Base-by-base conservation (phyloP, 2,113 vertebrate genomes). In the Egretta garzetta region DNA sequence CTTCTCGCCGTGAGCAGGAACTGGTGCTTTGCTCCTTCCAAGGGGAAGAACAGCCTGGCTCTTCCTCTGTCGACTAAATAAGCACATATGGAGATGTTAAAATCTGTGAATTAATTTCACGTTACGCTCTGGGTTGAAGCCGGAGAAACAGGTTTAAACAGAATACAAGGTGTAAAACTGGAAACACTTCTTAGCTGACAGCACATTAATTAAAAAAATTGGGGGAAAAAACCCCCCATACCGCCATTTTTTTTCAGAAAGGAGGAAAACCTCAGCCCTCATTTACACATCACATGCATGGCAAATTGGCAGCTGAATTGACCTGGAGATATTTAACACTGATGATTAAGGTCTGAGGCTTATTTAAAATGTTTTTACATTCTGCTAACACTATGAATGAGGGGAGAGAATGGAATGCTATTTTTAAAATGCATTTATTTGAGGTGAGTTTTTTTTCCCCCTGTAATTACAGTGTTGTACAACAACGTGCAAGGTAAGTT, bases 401-500 rank as follows among this genome's bases (percentile, higher is more conserved):
- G 32, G 53, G 26, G 23, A 77, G 19, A 55, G 11, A 81, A 16
- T 47, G 22, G 43, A 64, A 52, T 33, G 6, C 32, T 63, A 4
- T 12, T 80, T 89, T 56, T 3, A 73, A 83, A 91, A 66, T 64
- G 32, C 4, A 14, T 43, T 66, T 68, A 23, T 70, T 82, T 77
- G 41, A 41, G 47, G 41, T 47, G 59, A 9, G 16, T 3, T 21
- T 14, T n/a, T 49, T 77, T 23, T 3, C 33, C 14, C 33, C 18
- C 15, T 4, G 0, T 74, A 30, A 56, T 30, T 33, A 37, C 2
- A 28, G 13, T 3, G 1, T 47, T 33, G 16, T 86, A 28, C n/a
- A 60, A 7, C 32, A 41, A 1, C 1, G 2, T 8, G 12, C 67
- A 66, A 94, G 95, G 95, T 96, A 98, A 95, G 87, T 96, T 91